Evolutionary conservation across 2,797 vertebrate genomes (phyloP), one percentile per base, ranked within the genome.

Genomic region (Gymnothorax reevesii): DNA sequence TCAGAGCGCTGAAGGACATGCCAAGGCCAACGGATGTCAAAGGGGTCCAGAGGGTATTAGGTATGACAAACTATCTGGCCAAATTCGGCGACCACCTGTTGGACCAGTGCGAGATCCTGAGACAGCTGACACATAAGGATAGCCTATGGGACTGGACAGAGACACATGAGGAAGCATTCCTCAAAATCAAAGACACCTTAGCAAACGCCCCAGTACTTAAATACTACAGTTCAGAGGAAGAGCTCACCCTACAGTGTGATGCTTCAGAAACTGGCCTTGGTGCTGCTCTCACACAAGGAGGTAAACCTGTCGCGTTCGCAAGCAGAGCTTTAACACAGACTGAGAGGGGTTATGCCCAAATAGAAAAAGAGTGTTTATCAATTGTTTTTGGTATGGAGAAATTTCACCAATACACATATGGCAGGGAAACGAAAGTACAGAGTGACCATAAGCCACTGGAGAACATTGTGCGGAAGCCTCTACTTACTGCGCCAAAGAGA

Each of bases 231-330:
- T 73, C 52, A 8, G 7, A 59, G 1, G 25, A 88, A 0, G 15
- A 86, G 0, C 8, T 89, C 9, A 86, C 86, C 3, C 20, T 89
- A 2, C 88, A 91, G 5, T 87, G 86, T 71, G 86, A 91, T 2
- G 57, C 87, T 0, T 86, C 71, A 0, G 86, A 91, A 2, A 89
- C 86, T 2, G 83, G 86, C 0, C 55, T 88, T 13, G 89, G 85
- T 0, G 87, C 83, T 42, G 84, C n/a, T n/a, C n/a, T n/a, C n/a
- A n/a, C n/a, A n/a, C n/a, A n/a, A n/a, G 84, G 22, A 77, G 84
- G 71, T 22, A 17, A 79, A 6, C 85, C 73, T 57, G 64, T 86
- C 33, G 33, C 85, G 8, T 86, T 77, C 60, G 85, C 22, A n/a
- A 86, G 85, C 22, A 86, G 73, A 33, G 85, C 85, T 17, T 33